phyloP scores from a whole-genome alignment of 2,113 vertebrate species.

The Ceuthmochares aereus region DNA sequence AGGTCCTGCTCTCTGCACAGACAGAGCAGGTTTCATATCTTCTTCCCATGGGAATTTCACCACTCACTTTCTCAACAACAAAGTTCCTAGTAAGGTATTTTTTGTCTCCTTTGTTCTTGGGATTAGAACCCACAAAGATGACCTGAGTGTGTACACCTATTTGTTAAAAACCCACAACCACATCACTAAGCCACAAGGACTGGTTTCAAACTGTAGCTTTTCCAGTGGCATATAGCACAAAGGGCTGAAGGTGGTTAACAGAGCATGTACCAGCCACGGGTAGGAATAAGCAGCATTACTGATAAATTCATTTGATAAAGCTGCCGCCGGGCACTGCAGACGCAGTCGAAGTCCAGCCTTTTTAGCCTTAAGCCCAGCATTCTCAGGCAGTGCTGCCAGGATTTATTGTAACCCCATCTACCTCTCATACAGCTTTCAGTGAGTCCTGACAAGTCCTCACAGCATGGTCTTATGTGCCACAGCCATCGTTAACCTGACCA shows the following conservation, averaged over 20 bases:
- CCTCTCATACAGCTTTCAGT: background rate
- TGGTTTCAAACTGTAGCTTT: background rate
- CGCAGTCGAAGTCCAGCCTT: background rate
- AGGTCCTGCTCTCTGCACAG: background rate
- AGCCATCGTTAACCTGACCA: background rate
- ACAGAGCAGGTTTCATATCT: background rate
- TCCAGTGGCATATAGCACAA: background rate
- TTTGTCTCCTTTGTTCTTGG: background rate
- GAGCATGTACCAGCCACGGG: background rate
- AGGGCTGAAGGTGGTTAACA: background rate
- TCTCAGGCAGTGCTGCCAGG: background rate
- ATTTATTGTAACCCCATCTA: background rate
- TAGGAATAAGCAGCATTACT: background rate
- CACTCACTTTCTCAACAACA: background rate
- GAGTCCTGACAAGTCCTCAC: background rate
- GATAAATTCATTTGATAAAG: constrained; percentile 41
- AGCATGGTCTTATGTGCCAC: background rate
- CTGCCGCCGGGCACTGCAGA: constrained; percentile 18
- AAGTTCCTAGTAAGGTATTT: background rate
- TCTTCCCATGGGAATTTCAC: background rate
- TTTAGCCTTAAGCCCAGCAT: no score
- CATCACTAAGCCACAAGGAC: background rate
- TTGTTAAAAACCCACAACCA: background rate
- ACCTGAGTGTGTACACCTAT: fast-evolving
- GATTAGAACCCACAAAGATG: background rate